phyloP scores from a whole-genome alignment of 2,113 vertebrate species.

The Antechinus stuartii region DNA sequence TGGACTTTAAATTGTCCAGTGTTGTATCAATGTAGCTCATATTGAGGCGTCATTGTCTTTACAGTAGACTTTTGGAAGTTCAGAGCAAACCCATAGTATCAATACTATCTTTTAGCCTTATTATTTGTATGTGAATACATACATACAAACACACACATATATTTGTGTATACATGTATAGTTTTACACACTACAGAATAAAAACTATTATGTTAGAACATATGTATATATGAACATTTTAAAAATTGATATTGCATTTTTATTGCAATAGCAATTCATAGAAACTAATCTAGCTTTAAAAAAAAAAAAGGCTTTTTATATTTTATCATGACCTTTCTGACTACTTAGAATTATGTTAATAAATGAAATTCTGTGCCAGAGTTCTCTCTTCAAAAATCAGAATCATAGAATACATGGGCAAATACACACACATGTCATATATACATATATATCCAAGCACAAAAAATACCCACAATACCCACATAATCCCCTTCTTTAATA shows the following conservation, averaged over 20 bases:
- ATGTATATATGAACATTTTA: conserved; percentile 15
- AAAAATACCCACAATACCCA: not conserved
- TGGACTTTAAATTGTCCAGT: not conserved
- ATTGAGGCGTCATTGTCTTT: not conserved
- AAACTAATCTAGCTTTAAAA: not conserved
- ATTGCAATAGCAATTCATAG: not conserved
- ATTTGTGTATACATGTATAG: not conserved
- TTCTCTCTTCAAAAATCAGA: not conserved
- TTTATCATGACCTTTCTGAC: not conserved
- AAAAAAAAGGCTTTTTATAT: not conserved
- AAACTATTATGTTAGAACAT: not conserved
- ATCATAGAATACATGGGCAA: not conserved
- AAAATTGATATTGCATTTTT: not conserved
- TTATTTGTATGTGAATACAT: not conserved
- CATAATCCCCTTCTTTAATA: not conserved
- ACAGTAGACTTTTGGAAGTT: not conserved
- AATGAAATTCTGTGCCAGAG: not conserved
- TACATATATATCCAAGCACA: not conserved
- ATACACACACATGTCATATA: not conserved
- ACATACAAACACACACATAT: not conserved
- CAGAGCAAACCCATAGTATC: conserved; percentile 36
- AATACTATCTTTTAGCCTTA: not conserved
- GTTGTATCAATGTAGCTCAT: not conserved
- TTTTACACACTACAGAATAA: conserved; percentile 10
- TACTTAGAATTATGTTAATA: not conserved